Percentiles rank a stretch among this genome's conserved stretches.
phyloP scores from a whole-genome alignment of 2,113 vertebrate species.

The Rhynchomys soricoides region DNA sequence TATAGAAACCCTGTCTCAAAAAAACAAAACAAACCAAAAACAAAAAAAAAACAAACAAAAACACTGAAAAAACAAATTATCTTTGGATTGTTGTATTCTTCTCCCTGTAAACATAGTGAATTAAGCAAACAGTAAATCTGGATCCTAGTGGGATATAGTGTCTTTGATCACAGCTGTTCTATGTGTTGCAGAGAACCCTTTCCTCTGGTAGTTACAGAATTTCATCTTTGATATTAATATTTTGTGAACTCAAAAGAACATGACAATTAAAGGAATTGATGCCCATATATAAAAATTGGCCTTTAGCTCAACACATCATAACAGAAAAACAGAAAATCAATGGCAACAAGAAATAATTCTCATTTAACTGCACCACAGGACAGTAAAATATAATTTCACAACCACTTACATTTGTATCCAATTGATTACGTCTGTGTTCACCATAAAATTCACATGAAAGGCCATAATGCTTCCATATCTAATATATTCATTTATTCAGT shows the following conservation, averaged over 20 bases:
- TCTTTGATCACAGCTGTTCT: background rate
- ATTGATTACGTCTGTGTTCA: slow-evolving; percentile 54
- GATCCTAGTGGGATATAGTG: background rate
- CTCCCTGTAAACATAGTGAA: background rate
- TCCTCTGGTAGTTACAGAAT: background rate
- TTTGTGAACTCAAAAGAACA: background rate
- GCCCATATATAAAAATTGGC: background rate
- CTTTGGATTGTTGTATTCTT: background rate
- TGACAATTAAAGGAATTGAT: background rate
- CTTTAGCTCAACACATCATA: background rate
- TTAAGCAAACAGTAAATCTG: background rate
- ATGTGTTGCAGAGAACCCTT: background rate
- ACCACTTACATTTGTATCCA: slow-evolving; percentile 17
- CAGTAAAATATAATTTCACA: slow-evolving; percentile 59
- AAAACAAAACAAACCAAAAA: too few relatives aligned
- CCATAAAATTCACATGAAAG: slow-evolving; percentile 59
- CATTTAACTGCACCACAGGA: slow-evolving; percentile 42
- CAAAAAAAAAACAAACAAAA: too few relatives aligned
- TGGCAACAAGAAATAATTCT: slow-evolving; percentile 40
- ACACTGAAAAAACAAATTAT: too few relatives aligned
- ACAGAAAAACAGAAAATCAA: background rate
- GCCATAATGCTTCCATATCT: slow-evolving; percentile 1
- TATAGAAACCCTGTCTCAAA: too few relatives aligned
- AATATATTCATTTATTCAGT: slow-evolving; percentile 62
- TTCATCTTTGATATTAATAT: background rate